Conservation (phyloP, 2,113 vertebrate species). For the Petromus typicus region DNA sequence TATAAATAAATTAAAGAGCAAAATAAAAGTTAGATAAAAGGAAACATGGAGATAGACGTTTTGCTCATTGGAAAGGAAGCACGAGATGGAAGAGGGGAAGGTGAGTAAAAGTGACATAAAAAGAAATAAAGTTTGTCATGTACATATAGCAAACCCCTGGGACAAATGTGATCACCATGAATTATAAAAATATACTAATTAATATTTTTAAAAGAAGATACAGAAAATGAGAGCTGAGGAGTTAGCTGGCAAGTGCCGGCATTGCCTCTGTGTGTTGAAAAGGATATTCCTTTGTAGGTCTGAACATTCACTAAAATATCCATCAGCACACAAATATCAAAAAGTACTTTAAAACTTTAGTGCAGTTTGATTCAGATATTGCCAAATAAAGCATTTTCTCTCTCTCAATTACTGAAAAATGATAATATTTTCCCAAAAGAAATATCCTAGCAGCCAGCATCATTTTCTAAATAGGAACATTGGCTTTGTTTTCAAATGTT, state of each 20-base stretch:
- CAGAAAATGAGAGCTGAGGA: not conserved
- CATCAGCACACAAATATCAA: not conserved
- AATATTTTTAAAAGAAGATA: not conserved
- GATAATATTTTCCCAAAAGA: not conserved
- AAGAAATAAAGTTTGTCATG: not conserved
- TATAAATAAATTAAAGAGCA: not conserved
- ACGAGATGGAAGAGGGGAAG: not conserved
- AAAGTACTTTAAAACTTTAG: not conserved
- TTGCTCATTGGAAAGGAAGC: not conserved
- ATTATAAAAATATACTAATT: not conserved
- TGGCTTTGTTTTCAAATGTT: not conserved
- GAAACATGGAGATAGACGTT: not conserved
- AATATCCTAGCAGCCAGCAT: not conserved
- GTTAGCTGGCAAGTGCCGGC: not conserved
- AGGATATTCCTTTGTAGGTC: not conserved
- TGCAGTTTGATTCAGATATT: not conserved
- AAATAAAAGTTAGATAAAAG: not conserved
- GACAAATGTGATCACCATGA: not conserved
- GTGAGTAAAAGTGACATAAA: not conserved
- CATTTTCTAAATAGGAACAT: not conserved
- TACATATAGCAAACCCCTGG: not conserved
- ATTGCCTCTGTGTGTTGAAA: not conserved
- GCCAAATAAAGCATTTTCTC: not conserved
- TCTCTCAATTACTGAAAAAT: not conserved
- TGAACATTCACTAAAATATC: not conserved